phyloP scores from a whole-genome alignment of 2,888 invertebrate genomes.

The Rugalucina vietnamica region DNA sequence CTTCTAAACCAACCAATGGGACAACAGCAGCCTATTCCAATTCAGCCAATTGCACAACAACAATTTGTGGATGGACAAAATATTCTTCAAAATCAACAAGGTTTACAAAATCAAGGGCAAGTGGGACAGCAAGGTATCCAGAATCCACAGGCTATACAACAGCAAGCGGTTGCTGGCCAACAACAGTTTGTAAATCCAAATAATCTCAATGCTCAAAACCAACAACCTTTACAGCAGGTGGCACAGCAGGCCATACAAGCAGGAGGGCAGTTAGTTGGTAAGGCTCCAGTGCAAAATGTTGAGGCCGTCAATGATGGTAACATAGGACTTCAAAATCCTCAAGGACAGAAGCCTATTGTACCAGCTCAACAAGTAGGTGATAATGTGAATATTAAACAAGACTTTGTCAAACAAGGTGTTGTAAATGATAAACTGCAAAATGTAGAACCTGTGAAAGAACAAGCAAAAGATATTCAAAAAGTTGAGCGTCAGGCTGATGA shows the following conservation, averaged over 20 bases:
- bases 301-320: background rate
- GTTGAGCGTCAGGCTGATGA: background rate
- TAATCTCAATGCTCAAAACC: conserved; percentile 4
- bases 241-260: background rate
- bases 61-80: background rate
- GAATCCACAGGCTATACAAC: background rate
- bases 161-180: background rate
- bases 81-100: background rate
- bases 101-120: background rate
- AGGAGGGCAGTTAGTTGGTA: background rate
- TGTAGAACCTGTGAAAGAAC: background rate
- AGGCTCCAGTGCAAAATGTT: background rate
- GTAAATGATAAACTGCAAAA: background rate
- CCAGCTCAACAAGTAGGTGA: background rate
- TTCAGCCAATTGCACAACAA: background rate
- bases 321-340: background rate
- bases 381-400: background rate
- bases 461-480: background rate
- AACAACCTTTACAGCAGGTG: background rate
- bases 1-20: background rate
- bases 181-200: background rate
- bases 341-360: background rate
- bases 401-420: background rate
- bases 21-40: background rate
- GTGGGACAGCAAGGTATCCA: background rate